A percentile compares a stretch with the other conserved stretches of the same genome.
These are phyloP conservation scores for Pristionchus mayeri DNA, from an alignment of 2,888 invertebrate species.

Conservation along the genomic window DNA sequence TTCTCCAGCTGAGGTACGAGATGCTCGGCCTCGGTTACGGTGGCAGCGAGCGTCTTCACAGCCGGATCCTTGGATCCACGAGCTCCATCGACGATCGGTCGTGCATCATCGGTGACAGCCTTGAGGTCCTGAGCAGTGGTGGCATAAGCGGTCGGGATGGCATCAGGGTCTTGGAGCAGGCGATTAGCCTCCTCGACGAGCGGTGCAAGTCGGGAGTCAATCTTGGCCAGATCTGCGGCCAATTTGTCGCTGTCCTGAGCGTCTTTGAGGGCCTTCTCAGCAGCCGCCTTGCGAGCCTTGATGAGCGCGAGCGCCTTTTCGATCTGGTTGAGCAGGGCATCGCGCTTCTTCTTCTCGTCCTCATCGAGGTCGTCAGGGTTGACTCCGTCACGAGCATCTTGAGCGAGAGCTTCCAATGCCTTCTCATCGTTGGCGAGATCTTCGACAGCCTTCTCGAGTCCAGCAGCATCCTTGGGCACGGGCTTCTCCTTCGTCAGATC, in stretches of 20 bases:
- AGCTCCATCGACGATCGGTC: slow-evolving; percentile 47
- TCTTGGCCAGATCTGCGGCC: slow-evolving; percentile 55
- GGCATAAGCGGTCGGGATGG: slow-evolving; percentile 32
- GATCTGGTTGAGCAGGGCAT: slow-evolving; percentile 58
- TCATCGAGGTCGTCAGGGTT: slow-evolving; percentile 57
- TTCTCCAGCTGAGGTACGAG: slow-evolving; percentile 59
- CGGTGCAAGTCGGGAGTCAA: slow-evolving; percentile 55
- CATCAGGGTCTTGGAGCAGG: slow-evolving; percentile 54
- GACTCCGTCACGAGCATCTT: slow-evolving; percentile 45
- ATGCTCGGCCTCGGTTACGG: slow-evolving; percentile 55
- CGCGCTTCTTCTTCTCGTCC: slow-evolving; percentile 56
- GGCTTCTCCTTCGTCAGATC: slow-evolving; percentile 42
- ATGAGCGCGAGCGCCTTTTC: slow-evolving; percentile 51
- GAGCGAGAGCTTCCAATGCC: not conserved
- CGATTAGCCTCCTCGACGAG: slow-evolving; percentile 57
- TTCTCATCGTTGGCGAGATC: slow-evolving; percentile 39
- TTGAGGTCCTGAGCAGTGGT: slow-evolving; percentile 44
- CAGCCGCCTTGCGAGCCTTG: slow-evolving; percentile 46
- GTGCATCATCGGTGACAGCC: slow-evolving; percentile 52
- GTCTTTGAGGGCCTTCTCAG: slow-evolving; percentile 56
- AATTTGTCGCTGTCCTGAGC: slow-evolving; percentile 56
- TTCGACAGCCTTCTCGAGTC: slow-evolving; percentile 47
- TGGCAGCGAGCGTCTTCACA: slow-evolving; percentile 54
- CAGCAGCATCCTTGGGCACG: not conserved
- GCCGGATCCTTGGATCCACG: slow-evolving; percentile 51